Evolutionary conservation across 2,113 vertebrate genomes (phyloP), one percentile per base, ranked within the genome.

Genomic region (Alligator sinensis): DNA sequence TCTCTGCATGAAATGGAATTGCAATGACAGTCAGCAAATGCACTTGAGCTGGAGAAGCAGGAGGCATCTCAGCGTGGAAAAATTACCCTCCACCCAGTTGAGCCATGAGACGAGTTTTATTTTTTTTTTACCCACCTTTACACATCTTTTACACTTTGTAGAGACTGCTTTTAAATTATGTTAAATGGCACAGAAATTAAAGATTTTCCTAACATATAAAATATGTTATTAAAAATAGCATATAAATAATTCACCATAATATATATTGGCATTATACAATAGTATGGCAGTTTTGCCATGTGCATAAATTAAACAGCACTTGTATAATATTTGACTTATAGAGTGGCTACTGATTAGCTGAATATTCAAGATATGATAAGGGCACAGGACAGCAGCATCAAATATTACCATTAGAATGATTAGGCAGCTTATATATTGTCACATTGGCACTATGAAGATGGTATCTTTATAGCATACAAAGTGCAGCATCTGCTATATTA

Each of bases 301-400:
- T 94, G 68, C 78, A 78, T 86, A 79, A 80, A 87, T 92, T 94
- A 94, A 93, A 61, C 18, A 90, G 57, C 19, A 57, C 25, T 87
- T 77, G 92, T 88, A 80, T 80, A 90, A 87, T 27, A 24, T 6
- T 78, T 68, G 59, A 92, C 61, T 87, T 91, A 38, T 21, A 76
- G 30, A 60, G 10, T 66, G 84, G 76, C 59, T 63, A 34, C 66
- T 92, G 79, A 82, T 89, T 89, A 92, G 30, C 25, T 90, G 66
- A 28, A 60, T 84, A 80, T 84, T 88, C 17, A 18, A 80, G 21
- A 7, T 47, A 70, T 15, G 34, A 9, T 61, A 68, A 92, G 83
- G 79, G n/a, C 79, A 92, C 57, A 92, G 79, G 92, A 84, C 55
- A 92, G 28, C 24, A 93, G 30, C 59, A 78, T 93, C 24, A 90